Base-by-base conservation (phyloP, 2,797 vertebrate genomes). In the Phataginus tetradactyla region DNA sequence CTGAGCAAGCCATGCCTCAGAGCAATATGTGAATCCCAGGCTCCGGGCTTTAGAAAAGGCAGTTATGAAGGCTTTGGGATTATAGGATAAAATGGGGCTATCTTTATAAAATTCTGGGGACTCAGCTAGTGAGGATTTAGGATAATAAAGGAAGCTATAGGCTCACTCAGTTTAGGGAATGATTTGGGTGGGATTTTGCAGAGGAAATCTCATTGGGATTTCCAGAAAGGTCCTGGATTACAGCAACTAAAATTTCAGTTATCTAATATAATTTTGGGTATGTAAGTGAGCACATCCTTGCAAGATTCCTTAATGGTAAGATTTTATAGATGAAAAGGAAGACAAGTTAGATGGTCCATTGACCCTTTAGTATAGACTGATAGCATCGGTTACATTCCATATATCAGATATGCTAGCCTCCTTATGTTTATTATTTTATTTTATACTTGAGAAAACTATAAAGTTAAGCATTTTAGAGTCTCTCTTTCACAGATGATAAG, bases 391-490 rank as follows among this genome's bases (percentile, higher is more conserved):
- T 87, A 64, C 29, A 23, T 90, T 89, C 72, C 15, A 79, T 55
- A 23, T 93, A 49, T 57, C 32, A 91, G 45, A 74, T 90, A 27
- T 77, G 10, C 23, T 57, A 64, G 20, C 15, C 49, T 90, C 32
- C 77, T 94, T 94, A 71, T 55, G 29, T 71, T 94, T 93, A 20
- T 63, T 86, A 64, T 84, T 83, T 89, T 89, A 37, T 84, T 90
- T 92, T 80, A 39, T 85, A n/a, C 25, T 89, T 79, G 4, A 71
- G 29, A 85, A 84, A 92, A 90, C 21, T 66, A 69, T 83, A 39
- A 95, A 95, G 61, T 85, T 96, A 95, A 85, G 13, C 29, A 78
- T 84, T 81, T 64, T 0, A 89, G 94, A 97, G 93, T 74, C 37
- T 5, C 10, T 18, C 15, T 21, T 93, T 85, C 51, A 90, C 11